phyloP scores from a whole-genome alignment of 2,797 vertebrate species.

The Anas acuta region DNA sequence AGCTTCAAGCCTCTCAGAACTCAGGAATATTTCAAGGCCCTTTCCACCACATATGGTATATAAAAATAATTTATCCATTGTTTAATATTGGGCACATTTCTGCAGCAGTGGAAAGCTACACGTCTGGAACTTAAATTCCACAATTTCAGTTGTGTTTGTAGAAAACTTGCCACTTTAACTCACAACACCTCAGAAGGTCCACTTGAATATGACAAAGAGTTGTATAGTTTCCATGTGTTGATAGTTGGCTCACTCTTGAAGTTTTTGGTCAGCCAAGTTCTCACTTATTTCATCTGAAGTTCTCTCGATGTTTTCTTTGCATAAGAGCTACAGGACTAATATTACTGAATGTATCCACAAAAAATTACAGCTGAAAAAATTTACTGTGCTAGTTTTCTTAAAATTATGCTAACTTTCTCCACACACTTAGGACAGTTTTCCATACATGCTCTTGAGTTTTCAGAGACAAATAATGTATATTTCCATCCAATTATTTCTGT shows the following conservation, averaged over 20 bases:
- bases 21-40: background rate
- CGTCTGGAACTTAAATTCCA: background rate
- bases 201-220: background rate
- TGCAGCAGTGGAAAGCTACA: background rate
- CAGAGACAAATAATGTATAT: background rate
- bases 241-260: background rate
- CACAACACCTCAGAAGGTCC: background rate
- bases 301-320: constrained; percentile 11
- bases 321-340: background rate
- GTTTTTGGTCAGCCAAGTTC: background rate
- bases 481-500: background rate
- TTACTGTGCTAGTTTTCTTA: background rate
- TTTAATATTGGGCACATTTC: background rate
- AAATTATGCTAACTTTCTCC: background rate
- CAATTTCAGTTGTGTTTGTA: background rate
- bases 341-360: background rate
- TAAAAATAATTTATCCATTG: constrained; percentile 15
- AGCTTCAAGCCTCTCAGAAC: background rate
- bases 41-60: background rate
- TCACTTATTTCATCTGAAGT: background rate
- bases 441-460: background rate
- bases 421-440: background rate
- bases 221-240: background rate
- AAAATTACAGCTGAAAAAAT: background rate
- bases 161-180: background rate